These are phyloP conservation scores for Rotaria socialis DNA, from an alignment of 2,888 invertebrate genomes.

Conservation along the genomic window DNA sequence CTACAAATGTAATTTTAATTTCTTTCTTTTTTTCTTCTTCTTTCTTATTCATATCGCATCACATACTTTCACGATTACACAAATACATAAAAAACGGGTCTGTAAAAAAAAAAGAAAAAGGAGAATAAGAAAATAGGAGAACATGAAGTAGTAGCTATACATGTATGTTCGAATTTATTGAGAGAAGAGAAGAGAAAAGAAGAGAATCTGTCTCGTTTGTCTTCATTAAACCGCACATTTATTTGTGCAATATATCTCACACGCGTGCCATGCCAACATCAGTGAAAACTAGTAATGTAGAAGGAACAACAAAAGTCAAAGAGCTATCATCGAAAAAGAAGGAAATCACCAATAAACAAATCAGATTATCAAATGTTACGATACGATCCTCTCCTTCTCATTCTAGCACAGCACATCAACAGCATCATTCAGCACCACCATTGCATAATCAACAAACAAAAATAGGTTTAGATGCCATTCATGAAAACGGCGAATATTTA, in stretches of 20 bases:
- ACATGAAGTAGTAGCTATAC: background rate
- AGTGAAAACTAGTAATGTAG: background rate
- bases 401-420: background rate
- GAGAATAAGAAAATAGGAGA: background rate
- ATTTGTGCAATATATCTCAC: background rate
- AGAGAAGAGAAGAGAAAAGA: too few species aligned
- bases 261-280: background rate
- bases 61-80: background rate
- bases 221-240: background rate
- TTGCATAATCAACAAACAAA: background rate
- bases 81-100: background rate
- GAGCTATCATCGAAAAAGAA: background rate
- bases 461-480: background rate
- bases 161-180: too few species aligned
- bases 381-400: background rate
- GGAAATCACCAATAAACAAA: background rate
- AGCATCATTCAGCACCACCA: constrained; percentile 1
- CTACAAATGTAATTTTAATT: background rate
- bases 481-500: constrained; percentile 12
- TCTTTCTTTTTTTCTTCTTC: background rate
- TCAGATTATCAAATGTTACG: background rate
- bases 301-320: background rate
- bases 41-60: background rate
- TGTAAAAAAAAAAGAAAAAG: background rate
- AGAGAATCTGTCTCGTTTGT: background rate